Conservation (phyloP, 2,888 invertebrate species). For the Drosophila ochracea region DNA sequence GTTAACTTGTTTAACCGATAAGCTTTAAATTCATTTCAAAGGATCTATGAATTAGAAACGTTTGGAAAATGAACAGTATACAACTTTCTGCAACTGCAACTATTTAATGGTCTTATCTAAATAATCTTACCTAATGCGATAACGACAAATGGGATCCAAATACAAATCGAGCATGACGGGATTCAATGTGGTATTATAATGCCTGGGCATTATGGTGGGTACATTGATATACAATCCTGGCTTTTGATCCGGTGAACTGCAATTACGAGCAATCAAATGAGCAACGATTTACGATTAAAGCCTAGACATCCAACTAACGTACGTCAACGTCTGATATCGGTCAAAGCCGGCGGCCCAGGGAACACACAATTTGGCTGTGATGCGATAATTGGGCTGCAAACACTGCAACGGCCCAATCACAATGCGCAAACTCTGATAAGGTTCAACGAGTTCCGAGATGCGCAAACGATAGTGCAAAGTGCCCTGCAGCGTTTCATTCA, state of each 20-base stretch:
- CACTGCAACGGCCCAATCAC: conserved; percentile 86
- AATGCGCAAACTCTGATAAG: conserved; percentile 88
- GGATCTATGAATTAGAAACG: neutral
- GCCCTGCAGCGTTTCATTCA: conserved; percentile 87
- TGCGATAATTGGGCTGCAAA: conserved; percentile 84
- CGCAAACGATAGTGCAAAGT: conserved; percentile 88
- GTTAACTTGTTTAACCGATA: neutral
- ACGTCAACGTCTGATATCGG: conserved; percentile 85
- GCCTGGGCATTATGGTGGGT: conserved; percentile 86
- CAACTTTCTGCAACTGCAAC: neutral
- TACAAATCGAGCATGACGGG: conserved; percentile 87
- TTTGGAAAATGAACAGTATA: neutral
- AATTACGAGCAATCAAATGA: conserved; percentile 15
- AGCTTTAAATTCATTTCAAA: neutral
- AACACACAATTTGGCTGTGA: conserved; percentile 87
- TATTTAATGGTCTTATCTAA: neutral
- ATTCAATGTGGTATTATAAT: conserved; percentile 83
- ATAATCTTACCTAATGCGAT: conserved; percentile 87
- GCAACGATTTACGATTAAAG: neutral
- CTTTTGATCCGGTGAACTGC: conserved; percentile 57
- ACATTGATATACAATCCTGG: conserved; percentile 87
- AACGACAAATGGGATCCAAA: conserved; percentile 90
- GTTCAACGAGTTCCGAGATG: conserved; percentile 86
- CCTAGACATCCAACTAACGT: conserved; percentile 61
- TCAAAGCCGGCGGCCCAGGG: conserved; percentile 89